Percentiles rank a stretch among this genome's conserved stretches.
Evolutionary conservation across 2,113 vertebrate species (phyloP).

Genomic region (Microtus oregoni): DNA sequence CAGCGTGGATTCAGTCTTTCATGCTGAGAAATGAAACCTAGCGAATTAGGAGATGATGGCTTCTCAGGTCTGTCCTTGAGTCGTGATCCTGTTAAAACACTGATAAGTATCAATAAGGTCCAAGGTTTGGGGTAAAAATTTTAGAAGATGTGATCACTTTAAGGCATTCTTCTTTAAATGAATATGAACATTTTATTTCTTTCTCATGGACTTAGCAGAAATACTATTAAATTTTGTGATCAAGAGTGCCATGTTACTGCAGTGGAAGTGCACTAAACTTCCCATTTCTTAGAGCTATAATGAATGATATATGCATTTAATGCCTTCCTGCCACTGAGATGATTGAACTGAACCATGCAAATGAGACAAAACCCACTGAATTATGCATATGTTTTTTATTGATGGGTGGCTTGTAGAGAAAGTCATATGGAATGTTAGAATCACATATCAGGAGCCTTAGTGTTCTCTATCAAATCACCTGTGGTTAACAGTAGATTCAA

Average conservation of each 20-base stretch:
- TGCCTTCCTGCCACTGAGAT: background rate
- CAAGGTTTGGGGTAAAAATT: background rate
- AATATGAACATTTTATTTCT: background rate
- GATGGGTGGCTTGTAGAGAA: background rate
- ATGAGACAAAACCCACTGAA: constrained; percentile 22
- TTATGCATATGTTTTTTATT: background rate
- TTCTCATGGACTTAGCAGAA: constrained; percentile 16
- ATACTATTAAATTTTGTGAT: constrained; percentile 11
- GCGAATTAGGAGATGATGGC: background rate
- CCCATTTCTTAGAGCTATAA: constrained; percentile 10
- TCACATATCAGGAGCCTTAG: background rate
- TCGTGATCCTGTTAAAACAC: background rate
- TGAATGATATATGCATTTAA: background rate
- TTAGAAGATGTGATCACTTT: background rate
- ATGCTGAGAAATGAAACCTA: background rate
- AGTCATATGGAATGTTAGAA: constrained; percentile 32
- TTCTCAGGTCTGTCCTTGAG: background rate
- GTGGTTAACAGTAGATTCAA: background rate
- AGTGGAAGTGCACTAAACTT: background rate
- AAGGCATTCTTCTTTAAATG: background rate
- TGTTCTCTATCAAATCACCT: constrained; percentile 22
- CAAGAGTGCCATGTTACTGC: background rate
- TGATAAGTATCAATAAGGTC: background rate
- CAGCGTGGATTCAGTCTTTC: background rate
- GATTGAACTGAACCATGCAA: constrained; percentile 23